A percentile compares a stretch with the other conserved stretches of the same genome.
Conservation (phyloP, 2,797 vertebrate species). For the Liparis tanakae region DNA sequence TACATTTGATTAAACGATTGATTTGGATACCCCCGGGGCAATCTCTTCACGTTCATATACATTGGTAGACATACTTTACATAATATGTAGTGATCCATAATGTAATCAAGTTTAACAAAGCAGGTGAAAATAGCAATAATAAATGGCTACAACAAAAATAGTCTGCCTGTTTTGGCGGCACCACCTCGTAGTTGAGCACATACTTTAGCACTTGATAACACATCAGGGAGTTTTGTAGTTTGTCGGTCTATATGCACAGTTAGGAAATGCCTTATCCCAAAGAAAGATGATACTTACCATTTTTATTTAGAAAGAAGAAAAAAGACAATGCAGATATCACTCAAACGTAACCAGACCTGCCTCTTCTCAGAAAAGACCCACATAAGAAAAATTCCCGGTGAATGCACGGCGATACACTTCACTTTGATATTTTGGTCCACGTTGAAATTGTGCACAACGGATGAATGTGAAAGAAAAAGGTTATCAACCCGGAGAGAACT, state of each 20-base stretch:
- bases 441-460: slow-evolving; percentile 85
- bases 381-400: slow-evolving; percentile 88
- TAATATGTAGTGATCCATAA: slow-evolving; percentile 59
- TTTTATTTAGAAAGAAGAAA: slow-evolving; percentile 29
- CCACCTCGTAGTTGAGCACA: slow-evolving; percentile 75
- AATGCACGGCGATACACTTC: slow-evolving; percentile 83
- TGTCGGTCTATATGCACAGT: slow-evolving; percentile 80
- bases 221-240: slow-evolving; percentile 86
- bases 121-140: slow-evolving; percentile 85
- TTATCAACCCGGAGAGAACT: slow-evolving; percentile 88
- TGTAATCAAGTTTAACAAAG: slow-evolving; percentile 69
- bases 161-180: slow-evolving; percentile 60
- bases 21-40: slow-evolving; percentile 56
- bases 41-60: slow-evolving; percentile 56
- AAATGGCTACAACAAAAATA: slow-evolving; percentile 61
- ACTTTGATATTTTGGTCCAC: slow-evolving; percentile 80
- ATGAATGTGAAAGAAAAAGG: slow-evolving; percentile 94
- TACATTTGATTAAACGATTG: slow-evolving; percentile 40
- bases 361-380: slow-evolving; percentile 70
- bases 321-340: slow-evolving; percentile 50
- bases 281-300: slow-evolving; percentile 69
- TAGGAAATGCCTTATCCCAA: slow-evolving; percentile 86
- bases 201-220: slow-evolving; percentile 79
- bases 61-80: slow-evolving; percentile 56
- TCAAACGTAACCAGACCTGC: slow-evolving; percentile 52